Evolutionary conservation across 2,113 vertebrate species (phyloP).

Genomic region (Addax nasomaculatus): DNA sequence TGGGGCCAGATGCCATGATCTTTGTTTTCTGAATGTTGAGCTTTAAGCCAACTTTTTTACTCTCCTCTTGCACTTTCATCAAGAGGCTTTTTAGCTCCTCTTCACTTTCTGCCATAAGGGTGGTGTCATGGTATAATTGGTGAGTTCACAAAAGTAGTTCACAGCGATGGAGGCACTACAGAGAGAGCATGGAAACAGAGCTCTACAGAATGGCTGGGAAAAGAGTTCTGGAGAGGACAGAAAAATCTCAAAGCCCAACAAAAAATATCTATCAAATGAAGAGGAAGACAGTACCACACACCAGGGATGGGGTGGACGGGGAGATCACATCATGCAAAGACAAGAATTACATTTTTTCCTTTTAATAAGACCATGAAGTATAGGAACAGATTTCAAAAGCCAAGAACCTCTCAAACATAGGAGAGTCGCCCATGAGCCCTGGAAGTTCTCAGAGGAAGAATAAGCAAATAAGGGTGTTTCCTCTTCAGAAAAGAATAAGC

Average conservation of each 20-base stretch:
- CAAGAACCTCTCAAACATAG: not conserved
- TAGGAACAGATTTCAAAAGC: not conserved
- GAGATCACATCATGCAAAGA: not conserved
- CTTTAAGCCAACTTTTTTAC: too few relatives aligned
- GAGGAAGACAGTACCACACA: not conserved
- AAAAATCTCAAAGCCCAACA: not conserved
- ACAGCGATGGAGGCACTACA: not conserved
- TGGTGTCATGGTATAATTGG: not conserved
- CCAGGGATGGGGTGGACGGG: too few relatives aligned
- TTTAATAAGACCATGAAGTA: not conserved
- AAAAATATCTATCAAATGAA: not conserved
- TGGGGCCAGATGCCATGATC: too few relatives aligned
- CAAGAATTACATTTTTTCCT: not conserved
- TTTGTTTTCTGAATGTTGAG: too few relatives aligned
- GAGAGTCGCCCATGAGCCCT: not conserved
- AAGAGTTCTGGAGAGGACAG: not conserved
- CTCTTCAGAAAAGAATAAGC: not conserved
- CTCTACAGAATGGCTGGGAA: not conserved
- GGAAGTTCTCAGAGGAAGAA: not conserved
- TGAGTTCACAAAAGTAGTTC: not conserved
- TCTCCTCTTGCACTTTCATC: too few relatives aligned
- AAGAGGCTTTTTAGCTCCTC: too few relatives aligned
- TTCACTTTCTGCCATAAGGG: too few relatives aligned
- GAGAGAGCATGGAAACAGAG: not conserved
- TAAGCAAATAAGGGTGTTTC: not conserved